These are phyloP conservation scores for Altica lythri DNA, from an alignment of 2,888 invertebrate species.

Conservation along the genomic window DNA sequence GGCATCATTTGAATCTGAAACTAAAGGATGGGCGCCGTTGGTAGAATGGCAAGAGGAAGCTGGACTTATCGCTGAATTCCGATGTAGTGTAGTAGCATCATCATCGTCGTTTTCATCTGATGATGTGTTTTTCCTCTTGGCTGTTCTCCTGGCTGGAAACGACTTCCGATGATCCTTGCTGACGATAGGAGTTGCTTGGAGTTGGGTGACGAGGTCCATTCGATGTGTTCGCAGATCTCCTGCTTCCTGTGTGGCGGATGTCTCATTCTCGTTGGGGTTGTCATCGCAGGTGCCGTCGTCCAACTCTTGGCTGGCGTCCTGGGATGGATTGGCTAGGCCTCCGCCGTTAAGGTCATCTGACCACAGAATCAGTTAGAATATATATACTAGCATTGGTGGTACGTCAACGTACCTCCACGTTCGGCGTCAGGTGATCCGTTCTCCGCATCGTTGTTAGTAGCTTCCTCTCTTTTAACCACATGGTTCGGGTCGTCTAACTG, in stretches of 20 bases:
- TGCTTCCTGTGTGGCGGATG: constrained; percentile 55
- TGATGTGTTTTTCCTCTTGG: constrained; percentile 66
- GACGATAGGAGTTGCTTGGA: constrained; percentile 54
- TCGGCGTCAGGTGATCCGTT: constrained; percentile 89
- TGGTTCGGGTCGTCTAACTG: constrained; percentile 84
- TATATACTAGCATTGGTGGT: constrained; percentile 54
- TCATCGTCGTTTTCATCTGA: constrained; percentile 62
- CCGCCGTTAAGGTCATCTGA: constrained; percentile 64
- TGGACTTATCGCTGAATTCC: constrained; percentile 62
- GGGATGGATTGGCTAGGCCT: constrained; percentile 60
- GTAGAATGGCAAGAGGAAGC: constrained; percentile 68
- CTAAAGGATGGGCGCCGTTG: constrained; percentile 61
- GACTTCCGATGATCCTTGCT: constrained; percentile 49
- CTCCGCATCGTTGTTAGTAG: constrained; percentile 76
- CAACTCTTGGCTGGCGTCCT: constrained; percentile 50
- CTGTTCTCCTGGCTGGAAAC: constrained; percentile 58
- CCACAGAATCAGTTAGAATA: constrained; percentile 51
- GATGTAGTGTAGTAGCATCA: constrained; percentile 52
- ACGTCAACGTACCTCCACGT: constrained; percentile 65
- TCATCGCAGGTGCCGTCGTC: constrained; percentile 50
- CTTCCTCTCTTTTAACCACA: constrained; percentile 83
- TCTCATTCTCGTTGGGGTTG: constrained; percentile 40
- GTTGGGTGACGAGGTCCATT: constrained; percentile 59
- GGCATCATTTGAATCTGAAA: constrained; percentile 49
- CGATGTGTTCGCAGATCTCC: constrained; percentile 61